Base-by-base conservation (phyloP, 1,140 invertebrate genomes). In the Anagrus nilaparvatae region DNA sequence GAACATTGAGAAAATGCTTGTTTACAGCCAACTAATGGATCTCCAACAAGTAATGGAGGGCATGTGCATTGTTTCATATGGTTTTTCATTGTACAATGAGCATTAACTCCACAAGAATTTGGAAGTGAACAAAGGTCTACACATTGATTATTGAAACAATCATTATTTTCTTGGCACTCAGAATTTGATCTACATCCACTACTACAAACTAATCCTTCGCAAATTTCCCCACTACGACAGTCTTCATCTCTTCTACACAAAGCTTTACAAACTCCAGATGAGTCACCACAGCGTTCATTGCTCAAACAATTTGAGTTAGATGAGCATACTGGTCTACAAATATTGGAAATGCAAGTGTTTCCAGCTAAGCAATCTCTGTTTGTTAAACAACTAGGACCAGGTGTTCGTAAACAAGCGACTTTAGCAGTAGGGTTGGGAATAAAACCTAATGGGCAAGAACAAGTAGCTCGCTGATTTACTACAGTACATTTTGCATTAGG, bases 81-180 rank as follows among this genome's bases (percentile, higher is more conserved):
- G 55, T 81, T 74, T 39, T 71, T 59, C 3, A 81, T 73, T 21
- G 60, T 57, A 54, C 88, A 92, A 18, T 76, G 50, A 3, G 87
- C 81, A 59, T 92, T 92, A 5, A 77, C 83, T 17, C 87, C 87
- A 59, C 87, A 92, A n/a, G 81, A 75, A n/a, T 78, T 81, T 8
- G 81, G 74, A 31, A 80, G 71, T 2, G 66, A 63, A 52, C 87
- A 91, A 4, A 79, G 72, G 71, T 88, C 77, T 50, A 38, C 10
- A 59, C 88, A 93, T 50, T 82, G 78, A 39, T 81, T 84, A 40
- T 79, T 77, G 31, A 82, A 59, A 51, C 89, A 93, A 17, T 79
- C 65, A 48, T 77, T 70, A 49, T 77, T 69, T 18, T 65, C 65
- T 3, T 79, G 72, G 53, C 87, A 94, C 25, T 84, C 80, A 2